Percentiles rank a stretch among this genome's conserved stretches.
Evolutionary conservation across 2,888 invertebrate genomes (phyloP).

Genomic region (Oxyteleia sp.): DNA sequence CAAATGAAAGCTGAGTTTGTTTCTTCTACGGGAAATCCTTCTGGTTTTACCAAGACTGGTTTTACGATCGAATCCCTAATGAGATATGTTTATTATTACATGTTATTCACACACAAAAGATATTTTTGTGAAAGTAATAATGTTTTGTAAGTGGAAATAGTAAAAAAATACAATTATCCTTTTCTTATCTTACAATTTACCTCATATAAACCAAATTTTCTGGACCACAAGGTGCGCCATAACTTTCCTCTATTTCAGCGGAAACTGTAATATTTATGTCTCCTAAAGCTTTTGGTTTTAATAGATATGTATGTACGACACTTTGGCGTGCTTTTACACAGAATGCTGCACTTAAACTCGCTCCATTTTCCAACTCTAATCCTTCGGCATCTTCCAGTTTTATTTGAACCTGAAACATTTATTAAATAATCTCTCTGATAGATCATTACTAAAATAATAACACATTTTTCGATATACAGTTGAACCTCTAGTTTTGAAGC

Average conservation of each 20-base stretch:
- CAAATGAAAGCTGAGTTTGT: conserved; percentile 91
- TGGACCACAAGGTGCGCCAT: conserved; percentile 88
- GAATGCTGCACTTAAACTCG: conserved; percentile 77
- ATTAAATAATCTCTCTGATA: too few species aligned
- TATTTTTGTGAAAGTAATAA: not conserved
- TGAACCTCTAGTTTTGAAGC: too few species aligned
- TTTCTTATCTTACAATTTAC: conserved; percentile 79
- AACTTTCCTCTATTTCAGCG: conserved; percentile 88
- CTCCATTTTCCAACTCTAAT: conserved; percentile 79
- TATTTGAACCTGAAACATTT: conserved; percentile 83
- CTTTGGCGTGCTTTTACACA: conserved; percentile 83
- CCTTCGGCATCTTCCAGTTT: conserved; percentile 80
- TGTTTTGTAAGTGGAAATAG: not conserved
- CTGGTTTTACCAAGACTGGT: conserved; percentile 90
- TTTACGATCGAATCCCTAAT: conserved; percentile 90
- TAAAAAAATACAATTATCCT: not conserved
- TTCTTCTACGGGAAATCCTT: conserved; percentile 91
- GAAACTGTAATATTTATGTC: conserved; percentile 89
- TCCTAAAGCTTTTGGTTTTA: conserved; percentile 85
- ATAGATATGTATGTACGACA: conserved; percentile 82
- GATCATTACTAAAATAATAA: too few species aligned
- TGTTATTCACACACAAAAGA: not conserved
- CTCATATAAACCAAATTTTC: conserved; percentile 87
- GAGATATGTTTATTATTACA: conserved; percentile 22
- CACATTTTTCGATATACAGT: too few species aligned